Percentiles rank a stretch among this genome's conserved stretches.
Conservation (phyloP, 2,797 vertebrate species). For the Rhinoraja longicauda region DNA sequence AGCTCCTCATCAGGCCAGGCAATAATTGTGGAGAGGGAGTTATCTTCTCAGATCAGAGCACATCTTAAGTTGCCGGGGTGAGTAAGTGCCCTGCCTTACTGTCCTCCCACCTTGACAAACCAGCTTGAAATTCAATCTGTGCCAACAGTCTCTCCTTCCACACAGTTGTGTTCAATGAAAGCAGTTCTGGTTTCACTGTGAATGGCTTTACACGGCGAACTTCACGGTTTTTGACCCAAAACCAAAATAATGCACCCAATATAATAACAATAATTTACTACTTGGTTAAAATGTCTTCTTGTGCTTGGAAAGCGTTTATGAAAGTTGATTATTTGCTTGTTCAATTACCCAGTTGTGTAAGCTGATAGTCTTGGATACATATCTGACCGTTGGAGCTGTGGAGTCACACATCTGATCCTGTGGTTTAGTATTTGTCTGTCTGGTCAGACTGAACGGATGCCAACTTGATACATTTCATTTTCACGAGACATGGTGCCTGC, state of each 20-base stretch:
- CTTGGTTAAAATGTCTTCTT: background rate
- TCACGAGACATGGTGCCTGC: background rate
- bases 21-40: too few species aligned
- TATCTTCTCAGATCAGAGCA: background rate
- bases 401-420: background rate
- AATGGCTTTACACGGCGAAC: background rate
- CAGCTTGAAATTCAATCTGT: background rate
- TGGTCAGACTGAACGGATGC: background rate
- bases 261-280: background rate
- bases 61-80: background rate
- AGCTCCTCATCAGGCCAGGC: too few species aligned
- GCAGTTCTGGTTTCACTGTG: background rate
- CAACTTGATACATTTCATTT: background rate
- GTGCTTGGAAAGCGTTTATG: background rate
- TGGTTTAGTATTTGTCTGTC: background rate
- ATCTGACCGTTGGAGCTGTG: background rate
- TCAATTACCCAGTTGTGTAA: background rate
- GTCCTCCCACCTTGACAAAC: background rate
- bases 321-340: background rate
- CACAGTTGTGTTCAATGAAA: background rate
- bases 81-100: background rate
- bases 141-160: background rate
- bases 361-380: background rate
- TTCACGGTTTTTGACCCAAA: background rate
- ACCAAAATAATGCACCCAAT: background rate